These are phyloP conservation scores for Denticeps clupeoides DNA, from an alignment of 2,797 vertebrate species.

Conservation along the genomic window DNA sequence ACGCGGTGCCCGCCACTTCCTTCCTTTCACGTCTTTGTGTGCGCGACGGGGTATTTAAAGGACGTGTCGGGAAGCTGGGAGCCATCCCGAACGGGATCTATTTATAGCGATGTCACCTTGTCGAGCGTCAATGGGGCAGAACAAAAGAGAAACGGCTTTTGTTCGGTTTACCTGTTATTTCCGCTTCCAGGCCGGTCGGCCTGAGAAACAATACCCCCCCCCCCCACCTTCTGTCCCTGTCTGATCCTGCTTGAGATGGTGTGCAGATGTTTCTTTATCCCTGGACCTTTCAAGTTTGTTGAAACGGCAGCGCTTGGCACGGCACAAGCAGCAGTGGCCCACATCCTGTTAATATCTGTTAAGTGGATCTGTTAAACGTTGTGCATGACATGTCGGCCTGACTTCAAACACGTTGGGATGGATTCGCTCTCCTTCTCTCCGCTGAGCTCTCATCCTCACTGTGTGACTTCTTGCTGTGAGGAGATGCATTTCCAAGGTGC, in stretches of 20 bases:
- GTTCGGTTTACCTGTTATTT: slow-evolving; percentile 6
- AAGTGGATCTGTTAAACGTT: background rate
- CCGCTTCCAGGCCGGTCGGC: background rate
- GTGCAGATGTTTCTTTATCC: slow-evolving; percentile 6
- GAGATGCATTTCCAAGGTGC: too few species aligned
- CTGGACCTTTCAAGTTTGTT: background rate
- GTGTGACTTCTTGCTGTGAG: too few species aligned
- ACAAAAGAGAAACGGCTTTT: slow-evolving; percentile 2
- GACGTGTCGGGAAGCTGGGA: background rate
- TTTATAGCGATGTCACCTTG: slow-evolving; percentile 5
- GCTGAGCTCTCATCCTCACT: too few species aligned
- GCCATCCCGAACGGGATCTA: background rate
- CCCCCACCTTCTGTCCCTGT: too few species aligned
- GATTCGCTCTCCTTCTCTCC: too few species aligned
- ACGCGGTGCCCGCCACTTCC: too few species aligned
- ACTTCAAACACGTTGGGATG: too few species aligned
- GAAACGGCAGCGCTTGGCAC: background rate
- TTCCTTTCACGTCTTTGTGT: too few species aligned
- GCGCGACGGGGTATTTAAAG: too few species aligned
- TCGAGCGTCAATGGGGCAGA: background rate
- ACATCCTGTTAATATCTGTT: slow-evolving; percentile 1
- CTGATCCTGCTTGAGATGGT: slow-evolving; percentile 5
- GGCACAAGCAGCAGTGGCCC: background rate
- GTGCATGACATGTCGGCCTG: background rate
- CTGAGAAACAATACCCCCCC: too few species aligned